A percentile compares a stretch with the other conserved stretches of the same genome.
Evolutionary conservation across 2,113 vertebrate species (phyloP).

Genomic region (Oceanites oceanicus): DNA sequence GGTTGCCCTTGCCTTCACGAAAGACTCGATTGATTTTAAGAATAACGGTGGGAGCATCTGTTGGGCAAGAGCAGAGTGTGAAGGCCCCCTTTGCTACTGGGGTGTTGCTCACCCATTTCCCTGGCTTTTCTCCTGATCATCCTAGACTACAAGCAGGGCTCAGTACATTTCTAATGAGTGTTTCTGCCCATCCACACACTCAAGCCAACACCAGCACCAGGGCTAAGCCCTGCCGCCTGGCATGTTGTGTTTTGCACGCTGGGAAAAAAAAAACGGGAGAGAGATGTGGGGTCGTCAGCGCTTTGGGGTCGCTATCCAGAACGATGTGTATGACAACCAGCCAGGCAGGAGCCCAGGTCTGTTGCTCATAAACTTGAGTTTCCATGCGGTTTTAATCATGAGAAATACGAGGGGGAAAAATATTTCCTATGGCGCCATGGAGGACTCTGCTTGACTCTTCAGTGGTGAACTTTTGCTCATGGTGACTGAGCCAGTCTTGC

Average conservation of each 20-base stretch:
- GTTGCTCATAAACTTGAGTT: not conserved
- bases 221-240: not conserved
- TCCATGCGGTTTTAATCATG: not conserved
- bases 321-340: not conserved
- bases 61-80: not conserved
- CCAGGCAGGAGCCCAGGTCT: not conserved
- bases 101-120: not conserved
- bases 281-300: not conserved
- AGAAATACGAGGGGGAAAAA: not conserved
- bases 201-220: not conserved
- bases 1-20: not conserved
- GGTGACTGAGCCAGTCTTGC: accelerated
- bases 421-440: not conserved
- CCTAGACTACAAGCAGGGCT: not conserved
- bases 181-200: not conserved
- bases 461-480: not conserved
- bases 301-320: not conserved
- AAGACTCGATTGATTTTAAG: not conserved
- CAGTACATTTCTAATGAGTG: not conserved
- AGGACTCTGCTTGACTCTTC: not conserved
- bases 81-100: not conserved
- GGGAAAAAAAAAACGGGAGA: not conserved
- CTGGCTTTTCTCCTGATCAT: not conserved
- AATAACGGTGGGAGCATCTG: not conserved
- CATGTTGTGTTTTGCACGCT: not conserved